A percentile compares a stretch with the other conserved stretches of the same genome.
Evolutionary conservation across 1,140 invertebrate species (phyloP).

Genomic region (Drosophila hydei): DNA sequence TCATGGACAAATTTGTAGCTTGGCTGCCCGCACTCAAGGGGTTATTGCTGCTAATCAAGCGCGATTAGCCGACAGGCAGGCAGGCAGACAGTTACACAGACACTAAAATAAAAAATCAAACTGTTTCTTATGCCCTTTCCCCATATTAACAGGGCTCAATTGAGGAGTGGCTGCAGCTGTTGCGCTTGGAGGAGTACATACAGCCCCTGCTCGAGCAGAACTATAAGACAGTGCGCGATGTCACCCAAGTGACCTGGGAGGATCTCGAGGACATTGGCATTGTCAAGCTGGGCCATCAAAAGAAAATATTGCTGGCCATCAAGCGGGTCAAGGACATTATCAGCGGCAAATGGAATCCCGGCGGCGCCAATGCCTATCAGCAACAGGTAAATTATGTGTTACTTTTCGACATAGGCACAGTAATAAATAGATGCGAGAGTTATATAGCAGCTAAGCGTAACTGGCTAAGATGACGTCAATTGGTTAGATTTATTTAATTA

Average conservation of each 20-base stretch:
- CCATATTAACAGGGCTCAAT: slow-evolving; percentile 88
- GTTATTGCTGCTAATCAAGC: slow-evolving; percentile 56
- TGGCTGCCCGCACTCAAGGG: slow-evolving; percentile 24
- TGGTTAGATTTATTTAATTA: not conserved
- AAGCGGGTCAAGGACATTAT: slow-evolving; percentile 98
- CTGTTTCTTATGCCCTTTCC: slow-evolving; percentile 10
- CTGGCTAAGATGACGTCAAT: slow-evolving; percentile 8
- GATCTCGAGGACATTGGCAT: slow-evolving; percentile 99
- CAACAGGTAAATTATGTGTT: slow-evolving; percentile 67
- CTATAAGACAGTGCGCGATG: slow-evolving; percentile 96
- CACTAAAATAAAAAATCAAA: slow-evolving; percentile 1
- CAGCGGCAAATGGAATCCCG: slow-evolving; percentile 89
- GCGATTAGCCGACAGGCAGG: slow-evolving; percentile 50
- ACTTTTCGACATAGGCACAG: not conserved
- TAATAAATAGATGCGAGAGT: not conserved
- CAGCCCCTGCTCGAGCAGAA: slow-evolving; percentile 95
- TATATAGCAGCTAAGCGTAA: not conserved
- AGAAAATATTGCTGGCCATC: slow-evolving; percentile 98
- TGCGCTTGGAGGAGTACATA: slow-evolving; percentile 96
- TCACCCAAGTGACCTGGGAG: slow-evolving; percentile 98
- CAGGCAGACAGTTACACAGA: slow-evolving; percentile 6
- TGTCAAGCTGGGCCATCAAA: slow-evolving; percentile 97
- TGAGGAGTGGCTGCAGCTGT: slow-evolving; percentile 96
- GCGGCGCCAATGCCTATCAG: slow-evolving; percentile 77
- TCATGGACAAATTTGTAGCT: slow-evolving; percentile 78